Conservation (phyloP, 2,797 vertebrate species). For the Typhlichthys eigenmanni region DNA sequence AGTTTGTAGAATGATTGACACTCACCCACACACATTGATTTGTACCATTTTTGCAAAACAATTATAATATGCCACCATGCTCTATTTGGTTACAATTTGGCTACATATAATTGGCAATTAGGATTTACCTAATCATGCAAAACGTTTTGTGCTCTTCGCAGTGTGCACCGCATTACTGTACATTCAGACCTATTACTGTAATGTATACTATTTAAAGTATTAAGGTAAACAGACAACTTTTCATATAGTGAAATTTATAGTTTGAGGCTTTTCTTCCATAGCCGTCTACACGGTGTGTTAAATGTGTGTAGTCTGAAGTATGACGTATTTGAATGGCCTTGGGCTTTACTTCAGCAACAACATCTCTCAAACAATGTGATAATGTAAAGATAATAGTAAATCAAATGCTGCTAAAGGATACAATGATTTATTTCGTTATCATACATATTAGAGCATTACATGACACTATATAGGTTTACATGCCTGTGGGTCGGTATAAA, state of each 20-base stretch:
- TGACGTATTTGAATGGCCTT: constrained; percentile 50
- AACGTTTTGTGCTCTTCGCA: constrained; percentile 61
- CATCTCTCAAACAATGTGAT: constrained; percentile 46
- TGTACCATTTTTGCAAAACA: constrained; percentile 65
- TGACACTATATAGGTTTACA: constrained; percentile 42
- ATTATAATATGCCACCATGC: constrained; percentile 73
- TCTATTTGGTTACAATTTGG: constrained; percentile 76
- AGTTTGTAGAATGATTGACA: constrained; percentile 27
- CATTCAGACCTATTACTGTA: constrained; percentile 6
- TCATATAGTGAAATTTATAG: constrained; percentile 29
- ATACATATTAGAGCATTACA: constrained; percentile 46
- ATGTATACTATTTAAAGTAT: constrained; percentile 16
- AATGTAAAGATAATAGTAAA: constrained; percentile 68
- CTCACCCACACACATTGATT: constrained; percentile 61
- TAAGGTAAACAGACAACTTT: constrained; percentile 20
- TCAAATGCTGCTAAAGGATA: constrained; percentile 60
- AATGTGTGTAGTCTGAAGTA: constrained; percentile 44
- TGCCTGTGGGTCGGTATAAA: constrained; percentile 49
- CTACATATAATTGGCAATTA: constrained; percentile 82
- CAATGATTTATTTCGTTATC: constrained; percentile 51
- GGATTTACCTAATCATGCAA: constrained; percentile 80
- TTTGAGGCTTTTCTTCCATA: constrained; percentile 12
- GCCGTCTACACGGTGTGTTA: constrained; percentile 27
- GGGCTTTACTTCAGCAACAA: constrained; percentile 47
- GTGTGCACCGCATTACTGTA: constrained; percentile 32